Evolutionary conservation across 2,888 invertebrate species (phyloP).

Genomic region (Parascotia fuliginaria): DNA sequence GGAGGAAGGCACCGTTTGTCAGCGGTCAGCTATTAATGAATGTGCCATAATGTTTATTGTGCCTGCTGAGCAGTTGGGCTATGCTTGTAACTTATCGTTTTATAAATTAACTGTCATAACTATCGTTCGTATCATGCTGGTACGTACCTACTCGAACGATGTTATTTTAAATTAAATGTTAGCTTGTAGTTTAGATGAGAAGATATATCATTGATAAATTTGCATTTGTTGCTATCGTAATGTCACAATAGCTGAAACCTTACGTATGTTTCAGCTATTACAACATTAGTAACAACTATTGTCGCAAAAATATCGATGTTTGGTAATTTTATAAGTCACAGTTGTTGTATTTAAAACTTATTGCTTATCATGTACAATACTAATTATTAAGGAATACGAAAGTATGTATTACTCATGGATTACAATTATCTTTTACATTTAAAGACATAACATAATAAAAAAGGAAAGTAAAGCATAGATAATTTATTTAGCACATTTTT

Average conservation of each 20-base stretch:
- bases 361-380: no score
- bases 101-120: constrained; percentile 71
- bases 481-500: no score
- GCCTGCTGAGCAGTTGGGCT: constrained; percentile 75
- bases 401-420: no score
- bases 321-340: no score
- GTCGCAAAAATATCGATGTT: no score
- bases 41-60: constrained; percentile 82
- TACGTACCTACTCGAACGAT: constrained; percentile 9
- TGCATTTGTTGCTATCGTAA: neutral
- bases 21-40: constrained; percentile 83
- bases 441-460: no score
- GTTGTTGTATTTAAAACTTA: no score
- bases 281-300: neutral
- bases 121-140: constrained; percentile 29
- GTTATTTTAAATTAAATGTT: constrained; percentile 31
- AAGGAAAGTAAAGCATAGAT: no score
- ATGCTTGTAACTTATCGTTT: constrained; percentile 75
- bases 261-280: neutral
- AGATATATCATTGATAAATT: constrained; percentile 10
- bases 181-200: constrained; percentile 10
- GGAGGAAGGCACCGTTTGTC: constrained; percentile 75
- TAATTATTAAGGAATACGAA: no score
- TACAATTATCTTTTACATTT: no score
- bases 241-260: neutral